Base-by-base conservation (phyloP, 2,888 invertebrate genomes). In the Galeruca laticollis region DNA sequence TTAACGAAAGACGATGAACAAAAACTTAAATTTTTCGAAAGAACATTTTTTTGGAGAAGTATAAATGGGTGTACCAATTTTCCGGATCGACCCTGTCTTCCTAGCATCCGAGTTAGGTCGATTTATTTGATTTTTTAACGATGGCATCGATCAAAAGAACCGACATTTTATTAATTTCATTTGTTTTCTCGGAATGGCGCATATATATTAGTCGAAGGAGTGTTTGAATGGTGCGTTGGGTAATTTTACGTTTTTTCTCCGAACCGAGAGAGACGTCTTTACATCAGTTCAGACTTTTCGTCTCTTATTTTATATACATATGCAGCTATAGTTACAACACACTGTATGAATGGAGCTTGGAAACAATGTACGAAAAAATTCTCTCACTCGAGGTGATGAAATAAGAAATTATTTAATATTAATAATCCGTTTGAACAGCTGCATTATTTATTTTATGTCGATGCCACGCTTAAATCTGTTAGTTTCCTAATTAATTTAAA, bases 101-200 rank as follows among this genome's bases (percentile, higher is more conserved):
- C 1, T 26, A 31, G 33, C 35, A 40, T n/a, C 21, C 35, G 33
- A 43, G 31, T 57, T 35, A 35, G 56, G 35, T 77, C 78, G 78
- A 80, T 80, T 79, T 78, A 79, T 78, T 75, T 74, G 73, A 76
- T 80, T 79, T 80, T 80, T 80, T 80, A 76, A 80, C 79, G 80
- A 80, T 79, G 64, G 63, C 74, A 75, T 74, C 76, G 78, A 79
- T 80, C 79, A 80, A 80, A 80, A 73, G 75, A 71, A 70, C 79
- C 80, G 80, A 77, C 79, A 78, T 80, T 78, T 80, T 79, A 75
- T 77, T 79, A 78, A 78, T 79, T 75, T 76, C 77, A 80, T 78
- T 78, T 75, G 77, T 77, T 77, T 80, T 80, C 80, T 74, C 68
- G 70, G 80, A 80, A 80, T 73, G 63, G 26, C 31, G 15, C 54